Conservation (phyloP, 2,113 vertebrate species). For the Pteronura brasiliensis region DNA sequence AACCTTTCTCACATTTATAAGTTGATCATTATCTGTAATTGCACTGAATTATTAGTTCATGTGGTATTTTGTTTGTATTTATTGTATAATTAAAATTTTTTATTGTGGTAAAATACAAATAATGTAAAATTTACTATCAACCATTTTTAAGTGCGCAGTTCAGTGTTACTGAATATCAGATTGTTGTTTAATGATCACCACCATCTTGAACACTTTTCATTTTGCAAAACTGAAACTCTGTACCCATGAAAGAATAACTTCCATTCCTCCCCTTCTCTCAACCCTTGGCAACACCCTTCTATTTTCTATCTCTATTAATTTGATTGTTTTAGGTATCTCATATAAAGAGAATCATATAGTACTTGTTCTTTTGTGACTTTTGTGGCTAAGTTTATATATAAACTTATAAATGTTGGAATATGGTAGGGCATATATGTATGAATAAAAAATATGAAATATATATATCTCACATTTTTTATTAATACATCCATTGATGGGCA, state of each 20-base stretch:
- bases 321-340: background rate
- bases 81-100: conserved; percentile 5
- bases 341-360: background rate
- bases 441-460: background rate
- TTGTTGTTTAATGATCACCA: background rate
- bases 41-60: conserved; percentile 9
- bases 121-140: background rate
- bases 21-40: background rate
- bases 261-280: background rate
- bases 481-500: background rate
- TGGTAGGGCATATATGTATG: background rate
- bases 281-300: background rate
- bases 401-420: background rate
- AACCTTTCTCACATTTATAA: background rate
- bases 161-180: background rate
- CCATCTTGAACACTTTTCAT: background rate
- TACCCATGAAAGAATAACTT: background rate
- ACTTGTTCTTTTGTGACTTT: background rate
- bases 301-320: background rate
- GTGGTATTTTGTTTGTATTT: background rate
- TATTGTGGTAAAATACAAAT: background rate
- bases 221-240: conserved; percentile 10
- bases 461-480: background rate
- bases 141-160: background rate
- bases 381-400: background rate